Evolutionary conservation across 2,113 vertebrate species (phyloP), one percentile per base, ranked within the genome.

Genomic region (Ancistrus triradiatus): DNA sequence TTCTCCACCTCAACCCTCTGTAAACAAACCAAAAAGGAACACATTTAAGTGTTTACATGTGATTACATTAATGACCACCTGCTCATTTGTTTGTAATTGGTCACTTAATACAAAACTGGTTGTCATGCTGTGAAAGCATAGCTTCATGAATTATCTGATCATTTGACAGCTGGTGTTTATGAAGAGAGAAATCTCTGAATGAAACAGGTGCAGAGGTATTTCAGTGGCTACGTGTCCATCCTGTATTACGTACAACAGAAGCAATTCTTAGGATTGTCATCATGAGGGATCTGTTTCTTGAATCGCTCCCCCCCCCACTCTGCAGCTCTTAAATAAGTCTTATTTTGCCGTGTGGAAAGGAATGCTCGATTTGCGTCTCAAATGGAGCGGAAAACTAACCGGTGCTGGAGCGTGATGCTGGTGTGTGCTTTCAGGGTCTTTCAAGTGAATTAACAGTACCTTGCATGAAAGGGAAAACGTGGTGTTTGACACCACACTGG

Each of bases 371-470:
- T 78, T 74, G 11, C 62, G 66, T 64, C 61, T 60, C 77, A 81
- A 84, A 81, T 83, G 84, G 73, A 75, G 77, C 66, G 70, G 59
- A 83, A 81, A 80, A 72, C 63, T 59, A 77, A 74, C 50, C 40
- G 62, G 66, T 22, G 24, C 72, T 51, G 69, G 60, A 70, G 69
- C 59, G 47, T 52, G 68, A 53, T 73, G 56, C 61, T 17, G 53
- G 43, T 43, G 59, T 55, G n/a, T n/a, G n/a, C 50, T 66, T 65
- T 73, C 14, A 7, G 66, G 64, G 22, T 53, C 8, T 73, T 79
- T 77, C 59, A 50, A 57, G 57, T 17, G 63, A 69, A 61, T 73
- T 68, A 72, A 18, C 19, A 66, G 64, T 55, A 53, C 7, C 71
- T 83, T 69, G 19, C 7, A 22, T 50, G 25, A 56, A 63, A 53